Evolutionary conservation across 2,888 invertebrate species (phyloP).

Genomic region (Cheilosia soror): DNA sequence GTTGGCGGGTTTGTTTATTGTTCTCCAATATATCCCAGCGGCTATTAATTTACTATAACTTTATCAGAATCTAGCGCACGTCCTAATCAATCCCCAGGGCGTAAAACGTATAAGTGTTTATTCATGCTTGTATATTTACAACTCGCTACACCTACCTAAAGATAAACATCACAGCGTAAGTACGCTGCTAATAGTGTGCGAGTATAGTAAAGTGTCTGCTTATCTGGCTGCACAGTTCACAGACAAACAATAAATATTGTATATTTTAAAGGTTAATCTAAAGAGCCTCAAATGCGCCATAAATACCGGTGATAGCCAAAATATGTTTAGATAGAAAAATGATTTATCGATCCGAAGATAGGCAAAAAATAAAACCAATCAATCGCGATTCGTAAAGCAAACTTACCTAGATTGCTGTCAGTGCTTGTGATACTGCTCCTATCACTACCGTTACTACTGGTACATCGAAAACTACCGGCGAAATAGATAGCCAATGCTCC

Average conservation of each 20-base stretch:
- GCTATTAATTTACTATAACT: slow-evolving; percentile 11
- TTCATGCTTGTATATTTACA: slow-evolving; percentile 7
- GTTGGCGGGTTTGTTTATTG: slow-evolving; percentile 6
- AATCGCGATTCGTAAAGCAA: neutral
- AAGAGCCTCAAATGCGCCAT: slow-evolving; percentile 4
- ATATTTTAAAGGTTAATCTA: slow-evolving; percentile 26
- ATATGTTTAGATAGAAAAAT: slow-evolving; percentile 22
- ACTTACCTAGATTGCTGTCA: slow-evolving; percentile 47
- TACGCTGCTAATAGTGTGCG: neutral
- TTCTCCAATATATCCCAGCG: neutral
- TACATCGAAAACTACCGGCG: slow-evolving; percentile 80
- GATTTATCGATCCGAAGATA: slow-evolving; percentile 29
- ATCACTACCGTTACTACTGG: slow-evolving; percentile 75
- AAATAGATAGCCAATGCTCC: slow-evolving; percentile 83
- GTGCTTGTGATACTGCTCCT: slow-evolving; percentile 42
- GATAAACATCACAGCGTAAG: slow-evolving; percentile 17
- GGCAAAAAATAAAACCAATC: neutral
- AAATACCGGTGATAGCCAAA: slow-evolving; percentile 24
- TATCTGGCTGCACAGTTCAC: slow-evolving; percentile 1
- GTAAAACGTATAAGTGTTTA: slow-evolving; percentile 4
- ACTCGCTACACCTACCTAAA: slow-evolving; percentile 10
- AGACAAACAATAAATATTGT: slow-evolving; percentile 7
- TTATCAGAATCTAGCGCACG: slow-evolving; percentile 15
- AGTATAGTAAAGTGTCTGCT: neutral
- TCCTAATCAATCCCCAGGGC: slow-evolving; percentile 5